Conservation (phyloP, 2,888 invertebrate genomes). For the Xanthia togata region DNA sequence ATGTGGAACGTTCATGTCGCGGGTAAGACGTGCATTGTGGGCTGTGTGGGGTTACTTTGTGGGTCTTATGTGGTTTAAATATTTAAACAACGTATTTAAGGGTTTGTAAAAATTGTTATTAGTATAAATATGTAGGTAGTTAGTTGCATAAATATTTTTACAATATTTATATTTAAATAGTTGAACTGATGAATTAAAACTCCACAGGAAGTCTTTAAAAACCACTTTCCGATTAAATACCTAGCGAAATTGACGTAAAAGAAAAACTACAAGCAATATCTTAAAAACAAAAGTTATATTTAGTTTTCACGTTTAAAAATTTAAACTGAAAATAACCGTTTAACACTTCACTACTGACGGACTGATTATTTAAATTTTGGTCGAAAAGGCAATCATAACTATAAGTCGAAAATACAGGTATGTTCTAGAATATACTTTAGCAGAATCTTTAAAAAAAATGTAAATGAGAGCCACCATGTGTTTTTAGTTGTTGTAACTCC, state of each 20-base stretch:
- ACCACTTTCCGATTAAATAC: neutral
- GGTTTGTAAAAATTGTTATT: neutral
- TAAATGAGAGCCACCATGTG: neutral
- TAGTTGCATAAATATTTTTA: neutral
- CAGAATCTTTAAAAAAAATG: too few relatives aligned
- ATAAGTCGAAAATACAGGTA: too few relatives aligned
- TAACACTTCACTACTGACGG: neutral
- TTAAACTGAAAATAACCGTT: neutral
- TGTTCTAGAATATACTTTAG: too few relatives aligned
- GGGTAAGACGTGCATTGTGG: slow-evolving; percentile 18
- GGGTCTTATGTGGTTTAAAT: neutral
- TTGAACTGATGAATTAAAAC: neutral
- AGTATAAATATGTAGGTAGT: neutral
- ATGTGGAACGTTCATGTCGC: slow-evolving; percentile 35
- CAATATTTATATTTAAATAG: neutral
- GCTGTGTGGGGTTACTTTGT: too few relatives aligned
- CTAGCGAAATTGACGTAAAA: neutral
- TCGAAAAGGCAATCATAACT: neutral
- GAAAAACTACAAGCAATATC: neutral
- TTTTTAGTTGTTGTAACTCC: neutral
- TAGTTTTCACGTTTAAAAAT: neutral
- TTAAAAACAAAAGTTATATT: neutral
- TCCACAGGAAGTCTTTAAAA: neutral
- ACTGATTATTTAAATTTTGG: neutral
- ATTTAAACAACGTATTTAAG: neutral